A percentile compares a stretch with the other conserved stretches of the same genome.
These are phyloP conservation scores for Tetramorium bicarinatum DNA, from an alignment of 2,888 invertebrate genomes.

Conservation along the genomic window DNA sequence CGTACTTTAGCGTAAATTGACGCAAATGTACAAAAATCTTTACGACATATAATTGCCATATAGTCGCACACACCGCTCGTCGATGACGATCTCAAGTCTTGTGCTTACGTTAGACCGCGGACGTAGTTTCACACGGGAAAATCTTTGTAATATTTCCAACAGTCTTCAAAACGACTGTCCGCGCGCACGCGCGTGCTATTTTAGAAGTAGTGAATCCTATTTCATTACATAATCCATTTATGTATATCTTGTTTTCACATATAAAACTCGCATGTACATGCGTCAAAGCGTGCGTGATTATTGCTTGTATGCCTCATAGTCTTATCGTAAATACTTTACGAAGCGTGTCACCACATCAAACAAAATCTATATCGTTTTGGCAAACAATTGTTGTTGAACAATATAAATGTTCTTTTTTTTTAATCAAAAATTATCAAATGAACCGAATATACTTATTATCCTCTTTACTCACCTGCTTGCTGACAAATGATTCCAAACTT, in stretches of 20 bases:
- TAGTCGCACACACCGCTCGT: neutral
- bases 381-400: neutral
- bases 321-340: conserved; percentile 35
- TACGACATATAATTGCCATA: neutral
- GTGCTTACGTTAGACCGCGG: conserved; percentile 25
- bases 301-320: neutral
- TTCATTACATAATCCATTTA: conserved; percentile 12
- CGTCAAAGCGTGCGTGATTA: neutral
- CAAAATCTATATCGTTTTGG: neutral
- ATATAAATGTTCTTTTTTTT: neutral
- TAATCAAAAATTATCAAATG: neutral
- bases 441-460: neutral
- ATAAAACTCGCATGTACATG: neutral
- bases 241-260: neutral
- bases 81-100: neutral
- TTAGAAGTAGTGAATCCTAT: conserved; percentile 5
- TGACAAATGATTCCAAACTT: conserved; percentile 82
- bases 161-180: neutral
- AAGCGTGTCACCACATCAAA: neutral
- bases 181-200: neutral
- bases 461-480: conserved; percentile 83
- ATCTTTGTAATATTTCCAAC: conserved; percentile 9
- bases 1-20: conserved; percentile 24
- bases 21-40: conserved; percentile 28
- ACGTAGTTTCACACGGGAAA: neutral